phyloP scores from a whole-genome alignment of 2,113 vertebrate genomes.

The Trinectes maculatus region DNA sequence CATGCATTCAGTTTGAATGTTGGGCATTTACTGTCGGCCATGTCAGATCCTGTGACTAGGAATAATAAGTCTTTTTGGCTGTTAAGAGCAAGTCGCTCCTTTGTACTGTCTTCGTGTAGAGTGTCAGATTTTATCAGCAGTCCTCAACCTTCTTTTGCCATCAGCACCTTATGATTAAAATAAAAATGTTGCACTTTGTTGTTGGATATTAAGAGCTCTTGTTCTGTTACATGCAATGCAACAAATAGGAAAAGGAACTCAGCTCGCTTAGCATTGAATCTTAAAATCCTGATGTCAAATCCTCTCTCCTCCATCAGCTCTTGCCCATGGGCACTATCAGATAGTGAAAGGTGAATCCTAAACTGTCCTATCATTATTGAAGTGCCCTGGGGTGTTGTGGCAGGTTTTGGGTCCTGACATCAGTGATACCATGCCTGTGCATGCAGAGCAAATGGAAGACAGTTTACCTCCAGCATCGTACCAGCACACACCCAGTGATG shows the following conservation, averaged over 20 bases:
- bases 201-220: constrained; percentile 48
- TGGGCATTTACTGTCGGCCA: constrained; percentile 19
- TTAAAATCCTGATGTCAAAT: constrained; percentile 40
- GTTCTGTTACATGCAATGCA: constrained; percentile 70
- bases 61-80: constrained; percentile 30
- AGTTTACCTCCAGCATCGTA: constrained; percentile 79
- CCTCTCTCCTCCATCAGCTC: constrained; percentile 7
- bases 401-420: constrained; percentile 16
- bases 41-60: constrained; percentile 38
- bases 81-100: constrained; percentile 3
- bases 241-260: constrained; percentile 59
- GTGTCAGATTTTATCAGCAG: constrained; percentile 28
- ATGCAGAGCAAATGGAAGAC: constrained; percentile 57
- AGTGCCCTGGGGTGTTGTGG: not conserved
- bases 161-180: constrained; percentile 81
- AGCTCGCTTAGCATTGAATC: constrained; percentile 32
- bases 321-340: not conserved
- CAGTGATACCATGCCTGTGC: constrained; percentile 16
- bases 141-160: constrained; percentile 71
- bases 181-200: constrained; percentile 79
- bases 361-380: constrained; percentile 9
- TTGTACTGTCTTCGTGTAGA: constrained; percentile 9
- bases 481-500: constrained; percentile 63
- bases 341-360: constrained; percentile 8
- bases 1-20: constrained; percentile 21